Base-by-base conservation (phyloP, 2,797 vertebrate species). In the Lagodon rhomboides region DNA sequence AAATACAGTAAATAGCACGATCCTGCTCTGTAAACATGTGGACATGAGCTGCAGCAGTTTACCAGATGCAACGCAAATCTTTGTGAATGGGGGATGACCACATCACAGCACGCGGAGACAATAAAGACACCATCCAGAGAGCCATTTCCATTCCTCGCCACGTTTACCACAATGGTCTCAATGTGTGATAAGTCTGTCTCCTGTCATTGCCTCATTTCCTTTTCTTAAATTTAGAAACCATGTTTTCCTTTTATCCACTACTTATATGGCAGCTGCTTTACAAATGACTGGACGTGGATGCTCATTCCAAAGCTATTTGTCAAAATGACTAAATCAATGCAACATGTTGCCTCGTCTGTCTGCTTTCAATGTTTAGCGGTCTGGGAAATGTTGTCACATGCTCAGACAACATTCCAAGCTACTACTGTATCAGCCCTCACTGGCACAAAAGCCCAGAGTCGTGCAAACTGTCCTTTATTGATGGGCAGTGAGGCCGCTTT, bases 161-260 rank as follows among this genome's bases (percentile, higher is more conserved):
- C 73, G 23, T 23, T 66, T 22, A 81, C 81, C 78, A 66, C 84
- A 88, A 86, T 87, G 65, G 17, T 85, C 78, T 90, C 85, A 91
- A 87, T 85, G 85, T 92, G 89, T 67, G 88, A 91, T 90, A 79
- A 66, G 84, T 88, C 91, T 90, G 88, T 85, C 77, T 87, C 55
- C 77, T 89, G 85, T 89, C 90, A 92, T 91, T 91, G 90, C 90
- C 83, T 93, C 87, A 92, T 93, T 92, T 94, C 90, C 93, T 90
- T 82, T 79, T 71, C 80, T 89, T 89, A 82, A 85, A 87, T 90
- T 90, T 84, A 81, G 82, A 89, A 67, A 46, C 68, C 63, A 27
- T 84, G 81, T 87, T 88, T 34, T 86, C 69, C 77, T 86, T 89
- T 87, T 75, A 85, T 86, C 77, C 87, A 64, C 84, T 85, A 86